phyloP scores from a whole-genome alignment of 1,140 invertebrate genomes.

The Yoshiicerus persimilis region DNA sequence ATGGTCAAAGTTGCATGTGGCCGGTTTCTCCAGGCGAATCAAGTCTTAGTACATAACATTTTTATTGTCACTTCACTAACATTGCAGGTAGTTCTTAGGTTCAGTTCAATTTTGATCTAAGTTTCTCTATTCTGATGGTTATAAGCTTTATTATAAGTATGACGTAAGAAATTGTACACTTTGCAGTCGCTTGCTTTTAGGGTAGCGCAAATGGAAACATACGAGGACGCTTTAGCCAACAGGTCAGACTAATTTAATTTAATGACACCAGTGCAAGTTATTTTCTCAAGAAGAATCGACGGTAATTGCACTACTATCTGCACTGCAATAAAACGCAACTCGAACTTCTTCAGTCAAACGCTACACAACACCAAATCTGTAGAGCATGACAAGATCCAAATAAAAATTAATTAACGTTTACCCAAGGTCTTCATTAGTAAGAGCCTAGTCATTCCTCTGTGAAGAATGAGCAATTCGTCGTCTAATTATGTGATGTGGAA shows the following conservation, averaged over 20 bases:
- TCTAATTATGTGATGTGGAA: neutral
- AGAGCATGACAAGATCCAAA: neutral
- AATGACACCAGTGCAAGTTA: constrained; percentile 49
- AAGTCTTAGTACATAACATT: constrained; percentile 49
- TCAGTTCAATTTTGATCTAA: neutral
- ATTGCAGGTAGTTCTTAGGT: neutral
- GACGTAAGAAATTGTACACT: neutral
- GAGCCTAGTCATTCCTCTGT: neutral
- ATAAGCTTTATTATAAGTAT: neutral
- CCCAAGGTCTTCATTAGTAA: neutral
- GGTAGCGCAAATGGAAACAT: neutral
- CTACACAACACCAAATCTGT: neutral
- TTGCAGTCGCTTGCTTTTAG: neutral
- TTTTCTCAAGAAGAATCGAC: constrained; percentile 40
- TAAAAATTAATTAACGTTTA: neutral
- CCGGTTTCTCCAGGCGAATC: constrained; percentile 49
- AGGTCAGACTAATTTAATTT: constrained; percentile 16
- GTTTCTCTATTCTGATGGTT: neutral
- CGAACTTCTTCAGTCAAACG: neutral
- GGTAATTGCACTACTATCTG: neutral
- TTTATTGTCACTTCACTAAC: neutral
- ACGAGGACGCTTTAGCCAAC: constrained; percentile 48
- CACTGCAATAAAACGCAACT: neutral
- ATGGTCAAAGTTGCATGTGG: neutral
- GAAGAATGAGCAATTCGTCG: neutral